phyloP scores from a whole-genome alignment of 2,888 invertebrate genomes.

The Nomada hirtipes region DNA sequence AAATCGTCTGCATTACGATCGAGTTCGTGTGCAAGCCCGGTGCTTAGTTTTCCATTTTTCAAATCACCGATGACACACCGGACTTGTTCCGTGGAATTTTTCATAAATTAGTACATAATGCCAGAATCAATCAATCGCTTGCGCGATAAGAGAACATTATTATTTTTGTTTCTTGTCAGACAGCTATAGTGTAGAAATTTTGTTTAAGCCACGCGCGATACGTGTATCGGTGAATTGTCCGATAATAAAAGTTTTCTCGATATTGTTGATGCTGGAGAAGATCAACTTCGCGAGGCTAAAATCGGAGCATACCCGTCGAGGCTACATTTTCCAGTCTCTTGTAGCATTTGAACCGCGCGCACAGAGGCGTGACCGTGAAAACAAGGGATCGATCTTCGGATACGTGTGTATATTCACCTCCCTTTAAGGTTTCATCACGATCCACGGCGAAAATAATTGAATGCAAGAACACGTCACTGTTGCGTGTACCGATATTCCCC shows the following conservation, averaged over 20 bases:
- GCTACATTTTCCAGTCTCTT: neutral
- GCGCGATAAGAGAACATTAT: too few species aligned
- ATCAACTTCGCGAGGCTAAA: neutral
- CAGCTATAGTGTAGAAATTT: neutral
- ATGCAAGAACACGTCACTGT: constrained; percentile 4
- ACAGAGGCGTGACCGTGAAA: constrained; percentile 60
- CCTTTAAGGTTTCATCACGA: constrained; percentile 57
- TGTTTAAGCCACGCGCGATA: neutral
- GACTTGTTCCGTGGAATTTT: too few species aligned
- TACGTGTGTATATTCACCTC: constrained; percentile 49
- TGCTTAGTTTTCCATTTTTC: constrained; percentile 45
- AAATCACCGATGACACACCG: constrained; percentile 19
- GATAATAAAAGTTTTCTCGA: neutral
- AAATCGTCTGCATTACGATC: constrained; percentile 68
- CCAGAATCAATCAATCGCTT: too few species aligned
- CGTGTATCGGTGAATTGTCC: neutral
- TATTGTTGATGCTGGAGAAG: constrained; percentile 1
- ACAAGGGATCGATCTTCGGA: constrained; percentile 54
- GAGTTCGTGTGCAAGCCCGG: constrained; percentile 50
- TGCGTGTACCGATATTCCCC: neutral
- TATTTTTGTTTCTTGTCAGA: neutral
- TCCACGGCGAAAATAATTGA: constrained; percentile 27
- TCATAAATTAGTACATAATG: too few species aligned
- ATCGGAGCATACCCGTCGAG: neutral
- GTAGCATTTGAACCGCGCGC: constrained; percentile 35